Conservation (phyloP, 2,797 vertebrate genomes). For the Anguilla obscura region DNA sequence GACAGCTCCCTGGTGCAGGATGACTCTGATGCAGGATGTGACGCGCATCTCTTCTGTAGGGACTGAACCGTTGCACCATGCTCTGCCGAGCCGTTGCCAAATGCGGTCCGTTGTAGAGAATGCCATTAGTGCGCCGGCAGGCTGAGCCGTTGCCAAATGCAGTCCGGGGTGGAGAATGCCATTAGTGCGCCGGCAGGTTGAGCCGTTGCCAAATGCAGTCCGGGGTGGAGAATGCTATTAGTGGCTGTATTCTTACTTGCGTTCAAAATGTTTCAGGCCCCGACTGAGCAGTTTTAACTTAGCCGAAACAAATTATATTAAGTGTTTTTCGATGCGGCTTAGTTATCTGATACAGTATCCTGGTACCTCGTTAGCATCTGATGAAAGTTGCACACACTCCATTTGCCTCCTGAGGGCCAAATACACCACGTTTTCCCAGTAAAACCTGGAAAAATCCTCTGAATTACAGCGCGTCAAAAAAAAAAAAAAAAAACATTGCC, state of each 20-base stretch:
- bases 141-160: not conserved
- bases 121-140: not conserved
- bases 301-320: not conserved
- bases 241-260: not conserved
- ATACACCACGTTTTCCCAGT: not conserved
- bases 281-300: not conserved
- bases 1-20: not conserved
- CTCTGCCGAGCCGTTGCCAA: not conserved
- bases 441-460: conserved; percentile 7
- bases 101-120: not conserved
- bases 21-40: not conserved
- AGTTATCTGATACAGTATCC: not conserved
- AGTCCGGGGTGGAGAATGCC: not conserved
- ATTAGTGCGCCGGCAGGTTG: too few species aligned
- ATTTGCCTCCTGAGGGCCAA: not conserved
- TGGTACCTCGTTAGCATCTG: not conserved
- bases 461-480: not conserved
- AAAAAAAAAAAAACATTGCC: conserved; percentile 15
- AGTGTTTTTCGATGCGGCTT: not conserved
- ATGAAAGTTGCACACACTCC: not conserved
- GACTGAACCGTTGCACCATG: not conserved
- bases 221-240: not conserved
- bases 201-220: not conserved
- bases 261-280: not conserved
- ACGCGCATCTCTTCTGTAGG: not conserved